Evolutionary conservation across 37 sponge, comb jelly and placozoan species (phyloP).

Genomic region (Tethya wilhelma): DNA sequence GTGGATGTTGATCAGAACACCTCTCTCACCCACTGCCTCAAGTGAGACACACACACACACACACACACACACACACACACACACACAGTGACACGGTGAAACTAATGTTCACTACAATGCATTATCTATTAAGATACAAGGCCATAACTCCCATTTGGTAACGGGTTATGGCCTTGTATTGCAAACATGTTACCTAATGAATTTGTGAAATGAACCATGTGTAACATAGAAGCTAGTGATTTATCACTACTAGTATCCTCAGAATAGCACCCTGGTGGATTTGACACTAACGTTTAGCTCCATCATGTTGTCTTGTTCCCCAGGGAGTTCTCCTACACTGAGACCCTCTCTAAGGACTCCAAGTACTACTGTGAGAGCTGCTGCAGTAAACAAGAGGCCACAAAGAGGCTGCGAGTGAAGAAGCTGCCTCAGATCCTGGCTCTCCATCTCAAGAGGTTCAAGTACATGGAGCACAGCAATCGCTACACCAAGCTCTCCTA

Average conservation of each 20-base stretch:
- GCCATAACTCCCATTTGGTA: too few relatives aligned
- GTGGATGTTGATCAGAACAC: slow-evolving; percentile 98
- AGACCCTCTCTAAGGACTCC: slow-evolving; percentile 81
- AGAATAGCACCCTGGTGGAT: too few relatives aligned
- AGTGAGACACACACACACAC: slow-evolving; percentile 54
- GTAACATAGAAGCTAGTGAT: too few relatives aligned
- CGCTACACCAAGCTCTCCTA: slow-evolving; percentile 91
- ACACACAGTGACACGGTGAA: background rate
- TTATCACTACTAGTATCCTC: too few relatives aligned
- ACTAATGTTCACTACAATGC: background rate
- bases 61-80: background rate
- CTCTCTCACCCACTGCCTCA: slow-evolving; percentile 91
- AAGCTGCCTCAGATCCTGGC: slow-evolving; percentile 91
- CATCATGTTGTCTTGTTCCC: background rate
- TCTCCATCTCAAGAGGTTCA: slow-evolving; percentile 97
- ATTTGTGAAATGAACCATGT: too few relatives aligned
- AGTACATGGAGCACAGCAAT: slow-evolving; percentile 86
- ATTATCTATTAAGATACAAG: background rate
- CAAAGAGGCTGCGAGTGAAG: slow-evolving; percentile 92
- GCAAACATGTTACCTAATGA: background rate
- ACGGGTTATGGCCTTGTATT: background rate
- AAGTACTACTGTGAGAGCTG: slow-evolving; percentile 98
- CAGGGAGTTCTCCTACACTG: slow-evolving; percentile 83
- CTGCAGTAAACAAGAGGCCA: slow-evolving; percentile 98
- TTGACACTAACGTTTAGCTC: background rate